Conservation (phyloP, 2,888 invertebrate genomes). For the Leucania comma region DNA sequence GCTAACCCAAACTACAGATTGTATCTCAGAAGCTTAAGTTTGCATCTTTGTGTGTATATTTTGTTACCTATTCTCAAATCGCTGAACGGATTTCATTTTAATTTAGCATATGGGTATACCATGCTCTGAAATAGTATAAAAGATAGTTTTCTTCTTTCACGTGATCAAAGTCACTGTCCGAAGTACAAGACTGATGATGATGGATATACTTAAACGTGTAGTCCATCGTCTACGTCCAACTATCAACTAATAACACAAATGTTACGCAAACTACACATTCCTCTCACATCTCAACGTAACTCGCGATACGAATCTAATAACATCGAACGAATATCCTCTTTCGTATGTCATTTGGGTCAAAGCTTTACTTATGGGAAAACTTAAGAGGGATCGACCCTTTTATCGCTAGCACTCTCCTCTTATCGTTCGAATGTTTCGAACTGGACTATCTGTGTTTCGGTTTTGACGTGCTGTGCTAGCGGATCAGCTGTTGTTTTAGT, state of each 20-base stretch:
- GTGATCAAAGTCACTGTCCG: too few species aligned
- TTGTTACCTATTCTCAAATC: too few species aligned
- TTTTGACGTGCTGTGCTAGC: constrained; percentile 15
- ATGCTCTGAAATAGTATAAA: too few species aligned
- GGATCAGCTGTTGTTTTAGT: constrained; percentile 25
- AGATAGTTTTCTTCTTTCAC: too few species aligned
- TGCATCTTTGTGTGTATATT: too few species aligned
- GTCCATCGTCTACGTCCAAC: background rate
- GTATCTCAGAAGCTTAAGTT: background rate
- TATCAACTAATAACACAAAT: background rate
- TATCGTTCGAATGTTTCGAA: constrained; percentile 44
- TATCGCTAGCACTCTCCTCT: constrained; percentile 44
- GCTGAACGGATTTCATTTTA: too few species aligned
- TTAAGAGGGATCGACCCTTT: constrained; percentile 44
- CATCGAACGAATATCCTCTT: constrained; percentile 23
- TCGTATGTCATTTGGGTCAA: constrained; percentile 23
- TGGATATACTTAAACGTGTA: background rate
- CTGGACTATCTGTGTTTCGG: constrained; percentile 4
- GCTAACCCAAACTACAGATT: background rate
- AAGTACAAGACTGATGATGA: too few species aligned
- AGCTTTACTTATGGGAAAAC: constrained; percentile 31
- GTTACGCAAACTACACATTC: constrained; percentile 1
- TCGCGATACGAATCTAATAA: constrained; percentile 18
- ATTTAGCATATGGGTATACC: too few species aligned
- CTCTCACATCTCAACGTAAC: background rate